Base-by-base conservation (phyloP, 2,797 vertebrate genomes). In the Oreochromis grahami region DNA sequence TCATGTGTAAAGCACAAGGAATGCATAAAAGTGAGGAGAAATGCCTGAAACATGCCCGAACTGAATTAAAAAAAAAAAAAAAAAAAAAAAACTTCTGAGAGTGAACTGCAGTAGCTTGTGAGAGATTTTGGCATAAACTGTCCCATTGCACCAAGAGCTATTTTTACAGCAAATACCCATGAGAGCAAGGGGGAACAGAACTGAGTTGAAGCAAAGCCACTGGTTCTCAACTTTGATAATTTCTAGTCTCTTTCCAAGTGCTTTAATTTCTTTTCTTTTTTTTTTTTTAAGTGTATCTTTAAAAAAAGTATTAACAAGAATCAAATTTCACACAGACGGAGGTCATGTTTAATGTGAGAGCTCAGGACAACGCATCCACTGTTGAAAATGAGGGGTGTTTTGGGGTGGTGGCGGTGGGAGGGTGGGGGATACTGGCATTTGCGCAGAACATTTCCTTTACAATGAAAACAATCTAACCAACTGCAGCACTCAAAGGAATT, bases 401-500 rank as follows among this genome's bases (percentile, higher is more conserved):
- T 84, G 77, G 65, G 78, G 80, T 81, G 79, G 76, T 78, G 79
- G 65, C 7, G 41, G 45, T 68, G 79, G 51, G 43, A 51, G 70
- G 60, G 36, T 21, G 77, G 87, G 85, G 84, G 86, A 70, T 80
- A 86, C 89, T 95, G 93, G 93, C 95, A 95, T 96, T 96, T 96
- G 94, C 88, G 91, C 94, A 93, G 94, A 96, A 96, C 95, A 96
- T 97, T 97, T 97, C 95, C 95, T 96, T 96, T 96, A 97, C 96
- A 97, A 97, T 97, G 95, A 97, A 96, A 96, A 96, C 96, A 96
- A 96, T 96, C 95, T 96, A 95, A 94, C 95, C 94, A 96, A 97
- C 95, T 96, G 95, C 96, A 96, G 95, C 93, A 96, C 96, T 96
- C 95, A 78, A 93, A 96, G 96, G 96, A 97, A 97, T 96, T 96